Conservation (phyloP, 2,888 invertebrate species). For the Cryptocheilus praepositus region DNA sequence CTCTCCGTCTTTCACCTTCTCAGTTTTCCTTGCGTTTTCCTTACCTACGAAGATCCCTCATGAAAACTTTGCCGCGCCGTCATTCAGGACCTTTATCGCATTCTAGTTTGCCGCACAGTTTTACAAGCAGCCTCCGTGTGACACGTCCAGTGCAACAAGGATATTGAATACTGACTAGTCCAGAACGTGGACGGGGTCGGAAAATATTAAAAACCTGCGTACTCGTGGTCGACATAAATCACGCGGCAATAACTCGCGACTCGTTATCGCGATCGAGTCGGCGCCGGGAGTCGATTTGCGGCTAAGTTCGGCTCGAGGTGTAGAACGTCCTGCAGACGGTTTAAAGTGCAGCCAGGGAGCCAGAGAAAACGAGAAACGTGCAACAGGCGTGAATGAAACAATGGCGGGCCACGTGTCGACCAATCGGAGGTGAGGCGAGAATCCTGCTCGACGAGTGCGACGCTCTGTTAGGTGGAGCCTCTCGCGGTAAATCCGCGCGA, state of each 20-base stretch:
- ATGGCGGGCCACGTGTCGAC: conserved; percentile 60
- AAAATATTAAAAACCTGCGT: no score
- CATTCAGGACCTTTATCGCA: not conserved
- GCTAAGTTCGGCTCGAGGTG: no score
- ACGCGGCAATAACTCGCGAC: no score
- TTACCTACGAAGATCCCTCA: not conserved
- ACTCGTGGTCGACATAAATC: no score
- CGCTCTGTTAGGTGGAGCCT: conserved; percentile 57
- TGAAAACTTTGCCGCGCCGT: not conserved
- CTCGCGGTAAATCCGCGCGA: conserved; percentile 45
- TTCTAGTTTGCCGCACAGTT: no score
- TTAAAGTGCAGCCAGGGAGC: conserved; percentile 6
- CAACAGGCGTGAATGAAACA: conserved; percentile 64
- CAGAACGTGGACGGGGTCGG: no score
- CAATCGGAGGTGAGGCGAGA: conserved; percentile 52
- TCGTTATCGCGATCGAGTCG: no score
- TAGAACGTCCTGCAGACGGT: no score
- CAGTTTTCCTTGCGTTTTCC: conserved; percentile 17
- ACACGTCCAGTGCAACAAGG: no score
- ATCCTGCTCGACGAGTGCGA: conserved; percentile 45
- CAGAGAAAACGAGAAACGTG: conserved; percentile 55
- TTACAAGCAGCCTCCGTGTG: no score
- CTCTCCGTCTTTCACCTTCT: conserved; percentile 12
- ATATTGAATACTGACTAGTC: no score
- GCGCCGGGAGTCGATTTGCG: no score